Percentiles rank a stretch among this genome's conserved stretches.
phyloP scores from a whole-genome alignment of 1,140 invertebrate genomes.

The Hycleus phaleratus region DNA sequence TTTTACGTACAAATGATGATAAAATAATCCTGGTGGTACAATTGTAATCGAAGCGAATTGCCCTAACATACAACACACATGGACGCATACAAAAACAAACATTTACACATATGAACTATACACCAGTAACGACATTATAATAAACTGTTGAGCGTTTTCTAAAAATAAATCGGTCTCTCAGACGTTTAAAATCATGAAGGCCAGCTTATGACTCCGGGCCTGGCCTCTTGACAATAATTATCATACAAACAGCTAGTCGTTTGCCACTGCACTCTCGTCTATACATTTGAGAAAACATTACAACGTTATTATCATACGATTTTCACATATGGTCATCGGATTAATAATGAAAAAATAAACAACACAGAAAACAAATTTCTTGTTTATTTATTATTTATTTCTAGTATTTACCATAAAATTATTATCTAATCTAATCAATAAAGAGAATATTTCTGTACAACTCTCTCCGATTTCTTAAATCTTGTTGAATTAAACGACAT shows the following conservation, averaged over 20 bases:
- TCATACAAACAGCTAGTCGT: not conserved
- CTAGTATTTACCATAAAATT: too few species aligned
- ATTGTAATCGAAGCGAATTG: too few species aligned
- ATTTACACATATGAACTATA: not conserved
- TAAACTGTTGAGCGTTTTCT: constrained; percentile 21
- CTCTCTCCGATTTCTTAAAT: too few species aligned
- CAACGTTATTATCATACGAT: not conserved
- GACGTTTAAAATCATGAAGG: constrained; percentile 24
- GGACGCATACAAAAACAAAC: too few species aligned
- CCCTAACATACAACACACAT: too few species aligned
- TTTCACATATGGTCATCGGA: not conserved
- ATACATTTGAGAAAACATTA: not conserved
- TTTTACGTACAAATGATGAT: too few species aligned
- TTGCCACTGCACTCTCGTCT: not conserved
- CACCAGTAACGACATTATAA: constrained; percentile 19
- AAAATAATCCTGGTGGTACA: too few species aligned
- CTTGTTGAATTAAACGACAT: too few species aligned
- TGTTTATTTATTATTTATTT: too few species aligned
- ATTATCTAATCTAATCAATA: too few species aligned
- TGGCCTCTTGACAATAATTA: constrained; percentile 16
- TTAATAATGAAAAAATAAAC: not conserved
- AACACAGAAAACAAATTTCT: not conserved
- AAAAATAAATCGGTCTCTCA: constrained; percentile 22
- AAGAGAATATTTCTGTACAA: too few species aligned
- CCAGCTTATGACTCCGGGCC: constrained; percentile 15